Base-by-base conservation (phyloP, 1,140 invertebrate species). In the Anastrepha ludens region DNA sequence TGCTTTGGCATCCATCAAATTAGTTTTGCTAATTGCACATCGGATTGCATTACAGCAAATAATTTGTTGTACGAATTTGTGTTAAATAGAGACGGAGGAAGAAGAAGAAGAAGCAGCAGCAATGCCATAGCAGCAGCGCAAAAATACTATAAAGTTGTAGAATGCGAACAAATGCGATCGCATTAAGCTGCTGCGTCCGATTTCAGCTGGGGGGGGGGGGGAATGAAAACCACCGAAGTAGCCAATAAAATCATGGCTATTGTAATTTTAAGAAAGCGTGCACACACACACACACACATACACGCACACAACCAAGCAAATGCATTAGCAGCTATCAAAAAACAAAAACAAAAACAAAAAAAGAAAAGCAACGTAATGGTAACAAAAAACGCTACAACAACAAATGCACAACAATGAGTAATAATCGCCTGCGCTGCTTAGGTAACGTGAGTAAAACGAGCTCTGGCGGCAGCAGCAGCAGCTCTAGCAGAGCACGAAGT, bases 191-290 rank as follows among this genome's bases (percentile, higher is more conserved):
- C n/a, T 47, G 47, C 44, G 6, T 81, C 47, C 47, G 74, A 81
- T 81, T 81, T 55, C 47, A 81, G 47, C 50, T 55, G 47, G 47
- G n/a, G n/a, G n/a, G n/a, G n/a, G n/a, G n/a, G n/a, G 3, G 17
- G 44, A 55, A 81, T 55, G 74, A 29, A 81, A 81, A 81, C 74
- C 74, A 81, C 74, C 17, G 17, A 81, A 81, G 44, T 81, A 81
- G 74, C 74, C 74, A 81, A 81, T 81, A 81, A 81, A 81, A 81
- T 81, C 74, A 81, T 55, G 55, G 74, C 74, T 17, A 55, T 81
- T 58, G 74, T 47, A 55, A 55, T 81, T 81, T 81, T 50, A 44
- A n/a, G 6, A 20, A 55, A 81, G 41, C 8, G 5, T 11, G n/a
- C 5, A 67, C 29, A 67, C 20, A 29, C n/a, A 67, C 5, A 20